Conservation (phyloP, 2,797 vertebrate species). For the Antennarius maculatus region DNA sequence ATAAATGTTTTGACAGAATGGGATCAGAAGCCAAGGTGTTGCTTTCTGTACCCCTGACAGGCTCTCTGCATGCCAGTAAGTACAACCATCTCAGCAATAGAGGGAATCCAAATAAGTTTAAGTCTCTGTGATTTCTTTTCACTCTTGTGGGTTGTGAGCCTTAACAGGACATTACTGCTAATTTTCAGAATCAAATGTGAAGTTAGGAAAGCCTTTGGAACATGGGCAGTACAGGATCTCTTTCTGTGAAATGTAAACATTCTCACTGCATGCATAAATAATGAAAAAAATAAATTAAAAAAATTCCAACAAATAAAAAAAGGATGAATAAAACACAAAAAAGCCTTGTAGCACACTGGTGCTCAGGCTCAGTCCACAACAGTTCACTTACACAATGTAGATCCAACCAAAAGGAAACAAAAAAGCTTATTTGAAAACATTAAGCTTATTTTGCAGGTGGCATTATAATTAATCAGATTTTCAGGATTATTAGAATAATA, state of each 20-base stretch:
- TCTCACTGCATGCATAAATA: slow-evolving; percentile 71
- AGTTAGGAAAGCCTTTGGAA: slow-evolving; percentile 37
- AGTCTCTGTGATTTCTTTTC: neutral
- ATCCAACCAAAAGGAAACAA: slow-evolving; percentile 7
- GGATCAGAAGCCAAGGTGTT: slow-evolving; percentile 18
- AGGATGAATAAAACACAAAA: slow-evolving; percentile 21
- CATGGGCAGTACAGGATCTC: slow-evolving; percentile 47
- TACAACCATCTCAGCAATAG: neutral
- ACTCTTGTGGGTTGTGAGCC: no score
- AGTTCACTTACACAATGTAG: slow-evolving; percentile 18
- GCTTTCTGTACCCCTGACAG: slow-evolving; percentile 7
- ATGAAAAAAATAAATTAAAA: slow-evolving; percentile 64
- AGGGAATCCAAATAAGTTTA: slow-evolving; percentile 15
- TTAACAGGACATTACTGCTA: neutral
- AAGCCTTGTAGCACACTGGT: slow-evolving; percentile 29
- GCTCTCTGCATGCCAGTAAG: neutral
- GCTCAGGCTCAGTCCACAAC: slow-evolving; percentile 32
- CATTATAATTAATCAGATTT: neutral
- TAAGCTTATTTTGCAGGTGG: neutral
- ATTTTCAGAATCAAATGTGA: slow-evolving; percentile 12
- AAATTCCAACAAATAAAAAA: slow-evolving; percentile 28
- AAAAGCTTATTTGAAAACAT: slow-evolving; percentile 2
- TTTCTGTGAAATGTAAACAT: slow-evolving; percentile 75
- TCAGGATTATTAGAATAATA: neutral
- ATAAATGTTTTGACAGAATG: slow-evolving; percentile 47